Percentiles rank a stretch among this genome's conserved stretches.
Evolutionary conservation across 1,140 invertebrate genomes (phyloP).

Genomic region (Drosophila ananassae): DNA sequence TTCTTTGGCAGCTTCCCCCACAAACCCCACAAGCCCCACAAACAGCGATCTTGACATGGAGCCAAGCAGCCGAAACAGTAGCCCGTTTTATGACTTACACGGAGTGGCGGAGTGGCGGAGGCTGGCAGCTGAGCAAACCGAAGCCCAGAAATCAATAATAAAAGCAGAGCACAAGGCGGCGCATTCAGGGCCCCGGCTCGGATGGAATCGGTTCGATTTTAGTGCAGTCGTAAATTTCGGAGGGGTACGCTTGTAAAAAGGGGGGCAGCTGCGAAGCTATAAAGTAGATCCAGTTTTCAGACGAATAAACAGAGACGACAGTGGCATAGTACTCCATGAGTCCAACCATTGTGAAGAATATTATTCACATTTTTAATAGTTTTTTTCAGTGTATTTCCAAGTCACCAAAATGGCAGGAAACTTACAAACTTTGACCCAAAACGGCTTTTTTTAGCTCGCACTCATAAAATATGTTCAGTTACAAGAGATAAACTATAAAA

Average conservation of each 20-base stretch:
- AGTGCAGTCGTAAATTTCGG: slow-evolving; percentile 33
- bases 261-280: background rate
- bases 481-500: slow-evolving; percentile 47
- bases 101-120: background rate
- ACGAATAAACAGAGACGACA: background rate
- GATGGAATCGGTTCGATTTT: slow-evolving; percentile 30
- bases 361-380: background rate
- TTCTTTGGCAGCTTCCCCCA: slow-evolving; percentile 28
- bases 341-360: background rate
- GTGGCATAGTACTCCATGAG: background rate
- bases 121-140: slow-evolving; percentile 41
- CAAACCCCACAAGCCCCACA: background rate
- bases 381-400: background rate
- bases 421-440: slow-evolving; percentile 47
- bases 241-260: slow-evolving; percentile 22
- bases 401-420: slow-evolving; percentile 21
- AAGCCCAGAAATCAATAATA: background rate
- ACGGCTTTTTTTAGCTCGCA: slow-evolving; percentile 25
- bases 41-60: too few relatives aligned
- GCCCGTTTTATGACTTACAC: slow-evolving; percentile 2
- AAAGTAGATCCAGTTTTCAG: background rate
- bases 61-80: background rate
- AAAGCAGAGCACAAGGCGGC: slow-evolving; percentile 26
- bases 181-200: slow-evolving; percentile 16
- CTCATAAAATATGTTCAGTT: slow-evolving; percentile 39